Evolutionary conservation across 2,113 vertebrate species (phyloP).

Genomic region (Gulo gulo): DNA sequence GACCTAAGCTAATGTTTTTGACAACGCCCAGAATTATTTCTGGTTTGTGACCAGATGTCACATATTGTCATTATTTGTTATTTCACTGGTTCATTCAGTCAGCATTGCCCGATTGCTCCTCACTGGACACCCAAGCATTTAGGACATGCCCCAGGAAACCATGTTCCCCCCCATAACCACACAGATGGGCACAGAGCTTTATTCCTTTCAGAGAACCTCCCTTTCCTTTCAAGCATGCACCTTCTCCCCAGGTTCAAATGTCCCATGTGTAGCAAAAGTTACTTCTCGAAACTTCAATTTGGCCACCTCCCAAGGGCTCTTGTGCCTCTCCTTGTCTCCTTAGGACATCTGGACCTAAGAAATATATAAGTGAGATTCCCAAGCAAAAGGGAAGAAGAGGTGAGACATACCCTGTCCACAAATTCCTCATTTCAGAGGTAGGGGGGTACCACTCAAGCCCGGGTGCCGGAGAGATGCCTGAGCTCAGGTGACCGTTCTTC

Average conservation of each 20-base stretch:
- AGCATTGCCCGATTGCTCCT: not conserved
- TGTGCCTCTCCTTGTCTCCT: not conserved
- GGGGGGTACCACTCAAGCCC: not conserved
- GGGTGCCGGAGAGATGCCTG: not conserved
- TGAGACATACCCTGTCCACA: not conserved
- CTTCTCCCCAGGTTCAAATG: not conserved
- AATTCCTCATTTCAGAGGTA: not conserved
- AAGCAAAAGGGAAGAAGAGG: not conserved
- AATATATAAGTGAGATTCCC: not conserved
- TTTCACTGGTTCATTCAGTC: not conserved
- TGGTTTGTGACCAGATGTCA: not conserved
- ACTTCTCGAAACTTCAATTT: not conserved
- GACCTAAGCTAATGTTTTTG: not conserved
- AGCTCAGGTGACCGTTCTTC: not conserved
- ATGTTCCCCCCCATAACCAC: not conserved
- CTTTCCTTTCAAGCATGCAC: not conserved
- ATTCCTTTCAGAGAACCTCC: not conserved
- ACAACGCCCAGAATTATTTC: not conserved
- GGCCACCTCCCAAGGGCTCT: not conserved
- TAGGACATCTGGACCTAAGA: not conserved
- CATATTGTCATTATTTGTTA: not conserved
- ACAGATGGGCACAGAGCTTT: not conserved
- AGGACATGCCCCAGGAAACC: not conserved
- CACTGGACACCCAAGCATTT: not conserved
- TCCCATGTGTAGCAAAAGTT: not conserved